Conservation (phyloP, 2,113 vertebrate genomes). For the Mugil cephalus region DNA sequence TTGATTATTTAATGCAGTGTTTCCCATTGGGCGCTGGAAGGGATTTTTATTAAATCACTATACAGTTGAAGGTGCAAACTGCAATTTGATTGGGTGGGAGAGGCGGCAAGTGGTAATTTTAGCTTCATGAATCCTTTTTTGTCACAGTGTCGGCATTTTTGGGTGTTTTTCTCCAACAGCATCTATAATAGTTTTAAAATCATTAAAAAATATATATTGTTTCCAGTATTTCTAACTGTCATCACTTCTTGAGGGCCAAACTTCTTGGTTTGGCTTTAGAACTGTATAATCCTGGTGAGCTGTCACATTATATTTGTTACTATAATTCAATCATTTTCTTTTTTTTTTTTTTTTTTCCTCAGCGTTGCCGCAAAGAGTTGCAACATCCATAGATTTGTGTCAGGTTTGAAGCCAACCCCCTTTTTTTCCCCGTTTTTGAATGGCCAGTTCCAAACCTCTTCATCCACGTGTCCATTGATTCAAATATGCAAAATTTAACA, state of each 20-base stretch:
- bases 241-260: neutral
- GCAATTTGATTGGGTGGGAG: too few species aligned
- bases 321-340: neutral
- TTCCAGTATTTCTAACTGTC: neutral
- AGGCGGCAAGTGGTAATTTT: too few species aligned
- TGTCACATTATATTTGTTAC: constrained; percentile 1
- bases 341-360: too few species aligned
- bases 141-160: too few species aligned
- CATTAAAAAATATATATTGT: too few species aligned
- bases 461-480: neutral
- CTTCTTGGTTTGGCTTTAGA: constrained; percentile 22
- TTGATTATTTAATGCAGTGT: too few species aligned
- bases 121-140: too few species aligned
- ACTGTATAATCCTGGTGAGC: neutral
- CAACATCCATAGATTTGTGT: constrained; percentile 2
- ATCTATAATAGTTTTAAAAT: too few species aligned
- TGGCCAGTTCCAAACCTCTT: neutral
- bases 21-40: too few species aligned
- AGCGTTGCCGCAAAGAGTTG: constrained; percentile 1
- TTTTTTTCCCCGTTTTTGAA: too few species aligned
- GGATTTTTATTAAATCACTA: too few species aligned
- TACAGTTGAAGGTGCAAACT: too few species aligned
- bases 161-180: neutral
- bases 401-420: neutral
- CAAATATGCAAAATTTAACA: neutral